These are phyloP conservation scores for Campoletis sonorensis DNA, from an alignment of 1,140 invertebrate species.

Conservation along the genomic window DNA sequence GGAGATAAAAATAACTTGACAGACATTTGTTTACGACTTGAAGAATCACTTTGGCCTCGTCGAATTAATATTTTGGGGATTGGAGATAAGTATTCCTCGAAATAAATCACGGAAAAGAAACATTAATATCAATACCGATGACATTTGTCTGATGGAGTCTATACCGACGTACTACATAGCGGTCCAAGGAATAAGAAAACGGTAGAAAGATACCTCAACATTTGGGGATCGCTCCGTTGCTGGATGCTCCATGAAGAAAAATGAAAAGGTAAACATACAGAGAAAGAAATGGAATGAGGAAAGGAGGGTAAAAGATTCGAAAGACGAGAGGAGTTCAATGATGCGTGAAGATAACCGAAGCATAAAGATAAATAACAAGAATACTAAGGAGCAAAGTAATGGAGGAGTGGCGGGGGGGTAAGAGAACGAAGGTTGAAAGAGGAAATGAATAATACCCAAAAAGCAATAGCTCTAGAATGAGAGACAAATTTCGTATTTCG, in stretches of 20 bases:
- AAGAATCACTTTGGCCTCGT: no score
- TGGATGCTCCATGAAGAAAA: not conserved
- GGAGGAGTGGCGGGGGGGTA: not conserved
- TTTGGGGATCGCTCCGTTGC: not conserved
- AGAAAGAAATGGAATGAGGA: not conserved
- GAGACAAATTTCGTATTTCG: not conserved
- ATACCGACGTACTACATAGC: no score
- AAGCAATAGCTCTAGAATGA: not conserved
- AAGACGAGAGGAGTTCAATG: conserved; percentile 7
- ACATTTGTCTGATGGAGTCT: no score
- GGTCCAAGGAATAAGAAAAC: no score
- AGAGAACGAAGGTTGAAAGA: not conserved
- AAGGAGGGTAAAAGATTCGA: not conserved
- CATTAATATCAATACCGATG: no score
- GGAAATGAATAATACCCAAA: not conserved
- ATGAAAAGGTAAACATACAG: not conserved
- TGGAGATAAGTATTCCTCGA: no score
- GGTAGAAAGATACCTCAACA: no score
- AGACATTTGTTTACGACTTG: no score
- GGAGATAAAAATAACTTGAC: no score
- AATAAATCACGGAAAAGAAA: no score
- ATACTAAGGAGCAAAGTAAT: not conserved
- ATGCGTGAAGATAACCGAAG: conserved; percentile 31
- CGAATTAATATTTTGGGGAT: no score
- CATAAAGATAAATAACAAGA: conserved; percentile 28